A percentile compares a stretch with the other conserved stretches of the same genome.
Conservation (phyloP, 2,888 invertebrate species). For the Drosophila longiperda region DNA sequence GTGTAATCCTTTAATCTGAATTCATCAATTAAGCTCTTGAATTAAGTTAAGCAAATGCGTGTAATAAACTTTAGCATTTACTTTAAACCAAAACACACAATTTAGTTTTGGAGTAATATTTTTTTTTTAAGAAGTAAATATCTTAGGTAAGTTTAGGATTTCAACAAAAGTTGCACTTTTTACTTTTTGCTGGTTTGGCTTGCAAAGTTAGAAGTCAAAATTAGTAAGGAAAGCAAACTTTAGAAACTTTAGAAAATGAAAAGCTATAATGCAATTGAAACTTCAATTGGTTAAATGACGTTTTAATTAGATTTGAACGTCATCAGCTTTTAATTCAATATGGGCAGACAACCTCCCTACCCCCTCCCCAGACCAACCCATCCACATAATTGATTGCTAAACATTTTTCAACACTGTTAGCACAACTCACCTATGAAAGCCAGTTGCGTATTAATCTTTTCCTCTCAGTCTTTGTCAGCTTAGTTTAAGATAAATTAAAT, state of each 20-base stretch:
- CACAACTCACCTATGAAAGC: neutral
- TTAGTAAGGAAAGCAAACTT: neutral
- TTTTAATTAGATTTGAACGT: neutral
- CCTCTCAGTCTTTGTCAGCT: neutral
- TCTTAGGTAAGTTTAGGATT: neutral
- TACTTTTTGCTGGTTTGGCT: neutral
- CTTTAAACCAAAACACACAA: neutral
- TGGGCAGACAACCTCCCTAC: neutral
- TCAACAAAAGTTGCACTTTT: neutral
- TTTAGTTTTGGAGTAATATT: neutral
- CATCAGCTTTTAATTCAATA: neutral
- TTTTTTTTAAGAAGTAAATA: neutral
- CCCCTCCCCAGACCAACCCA: neutral
- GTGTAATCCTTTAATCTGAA: neutral
- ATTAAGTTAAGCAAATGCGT: neutral
- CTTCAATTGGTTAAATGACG: neutral
- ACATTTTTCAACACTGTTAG: slow-evolving; percentile 11
- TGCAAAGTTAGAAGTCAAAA: neutral
- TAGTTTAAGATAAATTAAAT: slow-evolving; percentile 40
- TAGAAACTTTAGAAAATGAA: neutral
- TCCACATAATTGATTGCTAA: neutral
- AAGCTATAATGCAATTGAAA: neutral
- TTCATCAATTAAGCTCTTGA: neutral
- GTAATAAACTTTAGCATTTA: neutral
- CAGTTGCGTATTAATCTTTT: neutral